These are phyloP conservation scores for Poeciliopsis prolifica DNA, from an alignment of 2,113 vertebrate species.

Conservation along the genomic window DNA sequence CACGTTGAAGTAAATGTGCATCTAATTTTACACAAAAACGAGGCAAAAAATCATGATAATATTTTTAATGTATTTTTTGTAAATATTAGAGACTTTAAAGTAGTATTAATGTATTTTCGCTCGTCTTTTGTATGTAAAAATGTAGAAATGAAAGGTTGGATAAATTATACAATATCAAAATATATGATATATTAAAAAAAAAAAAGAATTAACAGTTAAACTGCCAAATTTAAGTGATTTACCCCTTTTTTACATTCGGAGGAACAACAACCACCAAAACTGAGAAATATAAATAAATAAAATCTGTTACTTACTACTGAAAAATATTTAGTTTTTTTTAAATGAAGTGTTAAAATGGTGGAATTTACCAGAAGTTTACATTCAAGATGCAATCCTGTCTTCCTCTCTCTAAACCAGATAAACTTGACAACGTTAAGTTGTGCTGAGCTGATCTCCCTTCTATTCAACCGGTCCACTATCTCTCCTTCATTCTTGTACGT, in stretches of 20 bases:
- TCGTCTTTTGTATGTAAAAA: neutral
- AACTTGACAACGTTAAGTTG: neutral
- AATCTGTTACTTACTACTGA: neutral
- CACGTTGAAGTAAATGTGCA: neutral
- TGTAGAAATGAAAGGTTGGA: neutral
- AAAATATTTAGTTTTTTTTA: neutral
- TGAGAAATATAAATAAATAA: neutral
- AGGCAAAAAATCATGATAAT: too few species aligned
- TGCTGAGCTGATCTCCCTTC: constrained; percentile 19
- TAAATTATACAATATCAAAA: neutral
- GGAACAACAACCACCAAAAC: neutral
- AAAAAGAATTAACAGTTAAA: too few species aligned
- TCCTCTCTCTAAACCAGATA: neutral
- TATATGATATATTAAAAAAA: too few species aligned
- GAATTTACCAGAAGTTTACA: neutral
- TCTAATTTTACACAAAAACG: too few species aligned
- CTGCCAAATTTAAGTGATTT: neutral
- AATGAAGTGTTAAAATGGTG: neutral
- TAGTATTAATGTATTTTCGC: too few species aligned
- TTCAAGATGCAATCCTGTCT: neutral
- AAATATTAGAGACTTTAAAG: too few species aligned
- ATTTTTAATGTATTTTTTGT: too few species aligned
- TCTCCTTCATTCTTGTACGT: neutral
- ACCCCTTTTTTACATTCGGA: neutral
- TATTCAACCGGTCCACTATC: constrained; percentile 29